Conservation (phyloP, 2,113 vertebrate species). For the Coptodon rendalli region DNA sequence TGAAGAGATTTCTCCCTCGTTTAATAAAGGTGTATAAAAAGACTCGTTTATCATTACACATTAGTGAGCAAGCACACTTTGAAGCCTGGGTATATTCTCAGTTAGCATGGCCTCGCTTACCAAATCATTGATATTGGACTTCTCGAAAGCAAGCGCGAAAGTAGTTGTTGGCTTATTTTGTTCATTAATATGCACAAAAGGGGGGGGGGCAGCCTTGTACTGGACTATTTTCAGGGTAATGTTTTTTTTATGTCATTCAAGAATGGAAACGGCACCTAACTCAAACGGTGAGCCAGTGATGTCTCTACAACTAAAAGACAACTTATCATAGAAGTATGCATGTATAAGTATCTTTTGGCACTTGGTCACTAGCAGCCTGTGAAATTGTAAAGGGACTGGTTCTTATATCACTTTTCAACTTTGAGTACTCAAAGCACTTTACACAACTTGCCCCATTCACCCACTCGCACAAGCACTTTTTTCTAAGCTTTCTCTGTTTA, state of each 20-base stretch:
- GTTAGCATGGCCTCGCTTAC: not conserved
- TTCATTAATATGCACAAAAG: too few relatives aligned
- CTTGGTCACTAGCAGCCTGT: too few relatives aligned
- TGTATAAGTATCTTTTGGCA: not conserved
- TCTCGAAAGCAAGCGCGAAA: not conserved
- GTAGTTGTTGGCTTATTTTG: not conserved
- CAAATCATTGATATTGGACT: not conserved
- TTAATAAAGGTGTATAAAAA: not conserved
- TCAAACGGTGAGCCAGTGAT: not conserved
- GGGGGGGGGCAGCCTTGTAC: rapidly evolving
- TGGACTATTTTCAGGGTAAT: not conserved
- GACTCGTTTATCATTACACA: not conserved
- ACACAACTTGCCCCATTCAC: not conserved
- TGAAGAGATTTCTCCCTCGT: not conserved
- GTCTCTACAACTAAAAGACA: not conserved
- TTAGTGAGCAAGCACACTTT: not conserved
- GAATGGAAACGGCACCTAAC: not conserved
- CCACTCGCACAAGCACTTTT: not conserved
- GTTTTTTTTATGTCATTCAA: not conserved
- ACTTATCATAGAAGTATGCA: not conserved
- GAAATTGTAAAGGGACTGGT: too few relatives aligned
- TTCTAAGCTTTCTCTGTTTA: not conserved
- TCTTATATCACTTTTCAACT: too few relatives aligned
- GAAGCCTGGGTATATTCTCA: not conserved
- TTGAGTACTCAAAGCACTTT: not conserved